Evolutionary conservation across 2,797 vertebrate species (phyloP), one percentile per base, ranked within the genome.

Genomic region (Avahi laniger): DNA sequence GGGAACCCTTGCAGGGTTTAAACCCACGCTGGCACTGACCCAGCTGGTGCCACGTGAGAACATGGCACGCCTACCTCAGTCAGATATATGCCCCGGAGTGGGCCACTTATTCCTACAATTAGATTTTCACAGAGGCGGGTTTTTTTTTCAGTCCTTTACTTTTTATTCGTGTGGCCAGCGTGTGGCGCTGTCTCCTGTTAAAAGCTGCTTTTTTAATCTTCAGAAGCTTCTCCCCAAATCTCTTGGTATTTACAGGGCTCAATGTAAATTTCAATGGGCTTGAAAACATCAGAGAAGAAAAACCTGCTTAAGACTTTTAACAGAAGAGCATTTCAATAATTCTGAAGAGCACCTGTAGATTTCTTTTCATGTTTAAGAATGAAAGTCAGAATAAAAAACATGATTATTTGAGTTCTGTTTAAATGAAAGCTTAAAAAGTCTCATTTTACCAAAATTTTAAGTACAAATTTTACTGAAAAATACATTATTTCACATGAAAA

Each of bases 141-240:
- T 7, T 12, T 0, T 7, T 9, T 24, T 18, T 26, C 7, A 24
- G 10, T 46, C 6, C 30, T 46, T 13, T 0, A 5, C 73, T n/a
- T 88, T 89, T 93, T 22, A 13, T 52, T 4, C 2, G 0, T 5
- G 61, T 76, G 65, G 61, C 98, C 98, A 98, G 96, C 78, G 48
- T 91, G 98, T 98, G 98, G 98, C 98, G 96, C 98, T 98, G 98
- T 98, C 93, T 97, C 97, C 98, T 97, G 52, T 11, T 9, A 14
- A 91, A 98, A 97, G 84, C 0, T 26, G 95, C 41, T 38, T 70
- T 33, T 54, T 15, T 4, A 26, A 3, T 2, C 67, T 43, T 7
- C 0, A 15, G 43, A 73, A 50, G 67, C 86, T 4, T 22, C 14
- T 73, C 67, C 94, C 72, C 72, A 30, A 69, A 83, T 78, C 72